Conservation (phyloP, 2,888 invertebrate species). For the Sphaeridia pumilis region DNA sequence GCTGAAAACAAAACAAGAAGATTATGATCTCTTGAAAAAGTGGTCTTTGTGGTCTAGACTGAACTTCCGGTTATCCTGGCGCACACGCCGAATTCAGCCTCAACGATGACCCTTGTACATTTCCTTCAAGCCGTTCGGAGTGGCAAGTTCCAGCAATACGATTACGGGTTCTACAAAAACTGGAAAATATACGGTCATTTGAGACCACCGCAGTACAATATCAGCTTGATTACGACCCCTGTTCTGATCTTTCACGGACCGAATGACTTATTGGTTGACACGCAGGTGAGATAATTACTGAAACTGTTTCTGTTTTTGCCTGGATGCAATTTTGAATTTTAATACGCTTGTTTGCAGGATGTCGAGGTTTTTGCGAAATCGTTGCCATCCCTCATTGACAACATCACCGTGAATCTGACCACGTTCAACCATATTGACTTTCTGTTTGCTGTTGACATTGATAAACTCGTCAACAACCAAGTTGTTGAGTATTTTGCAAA, state of each 20-base stretch:
- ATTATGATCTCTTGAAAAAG: neutral
- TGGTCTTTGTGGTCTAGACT: constrained; percentile 9
- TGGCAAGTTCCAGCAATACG: constrained; percentile 19
- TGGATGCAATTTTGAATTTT: neutral
- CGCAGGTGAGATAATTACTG: constrained; percentile 12
- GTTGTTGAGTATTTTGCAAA: constrained; percentile 9
- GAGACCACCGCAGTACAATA: constrained; percentile 19
- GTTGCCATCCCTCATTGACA: constrained; percentile 12
- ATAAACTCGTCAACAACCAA: constrained; percentile 18
- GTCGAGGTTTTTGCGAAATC: constrained; percentile 11
- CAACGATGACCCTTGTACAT: constrained; percentile 16
- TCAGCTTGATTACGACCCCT: constrained; percentile 19
- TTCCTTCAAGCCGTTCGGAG: constrained; percentile 17
- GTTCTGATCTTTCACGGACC: constrained; percentile 17
- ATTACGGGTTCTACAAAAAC: constrained; percentile 17
- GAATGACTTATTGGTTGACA: constrained; percentile 18
- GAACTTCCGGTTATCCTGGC: constrained; percentile 21
- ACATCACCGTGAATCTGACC: constrained; percentile 14
- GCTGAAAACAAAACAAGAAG: too few species aligned
- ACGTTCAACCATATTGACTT: constrained; percentile 20
- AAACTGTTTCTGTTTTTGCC: neutral
- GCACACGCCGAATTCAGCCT: constrained; percentile 13
- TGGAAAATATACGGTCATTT: constrained; percentile 13
- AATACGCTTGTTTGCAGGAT: constrained; percentile 13
- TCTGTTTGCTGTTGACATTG: constrained; percentile 19